Conservation (phyloP, 2,888 invertebrate genomes). For the Salpingus planirostris region DNA sequence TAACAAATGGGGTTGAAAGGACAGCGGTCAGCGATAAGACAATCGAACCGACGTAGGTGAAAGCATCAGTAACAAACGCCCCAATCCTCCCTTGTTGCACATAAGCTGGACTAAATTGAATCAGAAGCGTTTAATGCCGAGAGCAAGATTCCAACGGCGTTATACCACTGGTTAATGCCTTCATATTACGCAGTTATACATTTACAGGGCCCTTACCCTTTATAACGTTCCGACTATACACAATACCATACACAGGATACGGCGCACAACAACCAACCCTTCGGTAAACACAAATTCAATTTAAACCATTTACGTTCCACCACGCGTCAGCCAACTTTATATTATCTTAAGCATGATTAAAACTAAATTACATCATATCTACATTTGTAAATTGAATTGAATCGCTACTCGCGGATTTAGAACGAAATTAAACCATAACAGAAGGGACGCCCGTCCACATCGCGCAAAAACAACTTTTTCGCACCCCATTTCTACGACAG, state of each 20-base stretch:
- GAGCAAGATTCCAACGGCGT: slow-evolving; percentile 30
- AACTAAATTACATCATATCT: slow-evolving; percentile 22
- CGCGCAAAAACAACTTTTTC: no score
- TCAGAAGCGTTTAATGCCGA: slow-evolving; percentile 35
- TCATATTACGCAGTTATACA: slow-evolving; percentile 32
- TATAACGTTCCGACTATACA: slow-evolving; percentile 15
- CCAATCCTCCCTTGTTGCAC: slow-evolving; percentile 28
- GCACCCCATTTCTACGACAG: no score
- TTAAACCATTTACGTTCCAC: slow-evolving; percentile 20
- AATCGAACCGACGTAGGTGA: slow-evolving; percentile 22
- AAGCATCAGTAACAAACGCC: slow-evolving; percentile 7
- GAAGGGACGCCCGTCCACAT: no score
- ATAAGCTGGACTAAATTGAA: slow-evolving; percentile 36
- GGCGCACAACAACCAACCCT: no score
- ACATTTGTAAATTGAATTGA: slow-evolving; percentile 12
- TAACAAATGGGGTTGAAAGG: slow-evolving; percentile 30
- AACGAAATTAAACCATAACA: slow-evolving; percentile 1
- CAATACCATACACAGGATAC: no score
- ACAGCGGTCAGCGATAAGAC: slow-evolving; percentile 30
- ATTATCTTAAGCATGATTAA: slow-evolving; percentile 27
- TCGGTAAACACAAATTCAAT: slow-evolving; percentile 26
- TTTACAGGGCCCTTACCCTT: slow-evolving; percentile 22
- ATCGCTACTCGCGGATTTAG: neutral
- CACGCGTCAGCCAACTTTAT: slow-evolving; percentile 21
- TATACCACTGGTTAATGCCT: slow-evolving; percentile 28